Conservation (phyloP, 2,113 vertebrate species). For the Sigmodon hispidus region DNA sequence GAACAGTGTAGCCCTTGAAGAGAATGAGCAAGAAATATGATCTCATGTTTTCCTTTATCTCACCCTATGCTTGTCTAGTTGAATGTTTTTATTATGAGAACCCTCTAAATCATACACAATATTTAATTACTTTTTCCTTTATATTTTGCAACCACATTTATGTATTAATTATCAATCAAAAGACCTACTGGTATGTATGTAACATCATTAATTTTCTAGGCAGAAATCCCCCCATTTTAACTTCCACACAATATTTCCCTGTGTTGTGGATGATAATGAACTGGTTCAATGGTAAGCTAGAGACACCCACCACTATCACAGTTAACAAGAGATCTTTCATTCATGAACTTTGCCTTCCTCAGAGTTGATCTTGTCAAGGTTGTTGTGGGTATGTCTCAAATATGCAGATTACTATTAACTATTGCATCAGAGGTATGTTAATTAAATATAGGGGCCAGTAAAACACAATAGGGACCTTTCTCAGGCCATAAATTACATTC, state of each 20-base stretch:
- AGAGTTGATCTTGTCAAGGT: constrained; percentile 50
- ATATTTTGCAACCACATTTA: constrained; percentile 26
- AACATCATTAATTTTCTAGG: constrained; percentile 54
- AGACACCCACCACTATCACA: neutral
- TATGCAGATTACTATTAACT: constrained; percentile 59
- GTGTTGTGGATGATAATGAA: neutral
- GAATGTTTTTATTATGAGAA: constrained; percentile 56
- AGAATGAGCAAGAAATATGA: constrained; percentile 52
- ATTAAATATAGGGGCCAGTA: constrained; percentile 53
- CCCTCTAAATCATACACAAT: constrained; percentile 21
- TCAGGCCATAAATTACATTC: constrained; percentile 49
- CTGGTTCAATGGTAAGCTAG: neutral
- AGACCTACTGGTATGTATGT: neutral
- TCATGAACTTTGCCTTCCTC: constrained; percentile 58
- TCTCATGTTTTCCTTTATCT: constrained; percentile 70
- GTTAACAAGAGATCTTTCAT: constrained; percentile 65
- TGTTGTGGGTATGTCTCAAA: constrained; percentile 65
- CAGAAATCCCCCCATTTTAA: constrained; percentile 44
- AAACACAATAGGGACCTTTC: constrained; percentile 60
- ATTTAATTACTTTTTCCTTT: constrained; percentile 47
- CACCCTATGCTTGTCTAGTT: constrained; percentile 61
- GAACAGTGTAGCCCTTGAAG: constrained; percentile 64
- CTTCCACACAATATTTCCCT: constrained; percentile 50
- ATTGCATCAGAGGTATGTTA: constrained; percentile 20
- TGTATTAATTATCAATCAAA: constrained; percentile 49